Base-by-base conservation (phyloP, 2,113 vertebrate genomes). In the Cryptomyrus ogoouensis region DNA sequence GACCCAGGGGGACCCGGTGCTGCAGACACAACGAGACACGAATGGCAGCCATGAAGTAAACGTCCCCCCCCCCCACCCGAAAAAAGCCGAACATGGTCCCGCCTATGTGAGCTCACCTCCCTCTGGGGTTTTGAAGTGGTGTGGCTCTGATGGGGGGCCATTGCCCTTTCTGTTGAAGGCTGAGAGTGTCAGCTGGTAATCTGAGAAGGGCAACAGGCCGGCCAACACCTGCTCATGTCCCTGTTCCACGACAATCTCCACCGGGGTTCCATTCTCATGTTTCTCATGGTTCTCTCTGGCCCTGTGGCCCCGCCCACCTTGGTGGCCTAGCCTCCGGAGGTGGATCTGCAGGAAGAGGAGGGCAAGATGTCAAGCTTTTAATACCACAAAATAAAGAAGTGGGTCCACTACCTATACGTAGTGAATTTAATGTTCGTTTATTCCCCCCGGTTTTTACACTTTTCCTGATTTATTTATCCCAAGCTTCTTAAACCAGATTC, bases 81-180 rank as follows among this genome's bases (percentile, higher is more conserved):
- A 44, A 44, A 24, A 42, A 46, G 8, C 35, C 7, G 1, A 24
- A 24, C 27, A 88, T 42, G 19, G 27, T 42, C 47, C 31, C 21
- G 7, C 42, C 83, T 12, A 24, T 35, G n/a, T 44, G 53, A 62
- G 8, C 97, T 94, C 91, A 98, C 97, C 97, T 95, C 97, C 97
- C 90, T 98, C 97, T 0, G 96, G 96, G 3, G 97, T 98, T 31
- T 1, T 90, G 90, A 98, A 96, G 56, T 4, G 2, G 1, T 89
- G 27, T 0, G 83, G 17, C 0, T 66, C 5, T 0, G 96, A 96
- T 80, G 3, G 92, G 0, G 96, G 96, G 0, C 97, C 95, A 12
- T 95, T 92, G 0, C 97, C 97, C 91, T 95, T 96, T 87, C 94
- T 96, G 83, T 98, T 98, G 53, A 96, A 96, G 3, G 92, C 96